Evolutionary conservation across 2,888 invertebrate genomes (phyloP).

Genomic region (Anagyrus pseudococci): DNA sequence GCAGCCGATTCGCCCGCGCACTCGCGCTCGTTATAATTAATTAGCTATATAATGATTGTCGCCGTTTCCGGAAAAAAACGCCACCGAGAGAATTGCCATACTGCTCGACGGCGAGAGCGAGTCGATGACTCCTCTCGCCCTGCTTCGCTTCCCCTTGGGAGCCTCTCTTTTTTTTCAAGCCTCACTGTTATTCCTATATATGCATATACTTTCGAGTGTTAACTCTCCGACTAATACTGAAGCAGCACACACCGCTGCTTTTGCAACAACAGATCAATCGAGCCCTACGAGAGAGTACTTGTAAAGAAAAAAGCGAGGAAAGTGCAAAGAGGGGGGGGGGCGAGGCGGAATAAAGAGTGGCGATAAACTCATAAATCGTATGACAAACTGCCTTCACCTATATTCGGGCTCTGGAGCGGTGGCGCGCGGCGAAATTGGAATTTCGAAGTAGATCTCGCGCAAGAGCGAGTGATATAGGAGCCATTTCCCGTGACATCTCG

Average conservation of each 20-base stretch:
- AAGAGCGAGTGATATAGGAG: constrained; percentile 54
- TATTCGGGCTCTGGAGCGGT: constrained; percentile 7
- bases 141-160: too few species aligned
- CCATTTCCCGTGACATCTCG: constrained; percentile 55
- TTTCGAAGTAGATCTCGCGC: constrained; percentile 52
- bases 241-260: too few species aligned
- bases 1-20: too few species aligned
- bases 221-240: too few species aligned
- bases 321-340: too few species aligned
- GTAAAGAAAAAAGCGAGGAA: background rate
- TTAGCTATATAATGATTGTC: constrained; percentile 53
- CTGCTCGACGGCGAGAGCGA: too few species aligned
- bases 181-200: too few species aligned
- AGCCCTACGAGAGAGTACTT: background rate
- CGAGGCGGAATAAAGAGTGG: too few species aligned
- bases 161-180: too few species aligned
- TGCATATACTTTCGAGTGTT: too few species aligned
- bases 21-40: constrained; percentile 51
- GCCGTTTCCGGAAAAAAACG: constrained; percentile 41
- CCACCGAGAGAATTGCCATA: constrained; percentile 21
- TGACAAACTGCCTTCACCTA: constrained; percentile 39
- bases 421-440: constrained; percentile 49
- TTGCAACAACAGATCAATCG: background rate
- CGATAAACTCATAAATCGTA: constrained; percentile 27
- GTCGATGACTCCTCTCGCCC: constrained; percentile 39